Evolutionary conservation across 2,797 vertebrate species (phyloP).

Genomic region (Xenentodon cancila): DNA sequence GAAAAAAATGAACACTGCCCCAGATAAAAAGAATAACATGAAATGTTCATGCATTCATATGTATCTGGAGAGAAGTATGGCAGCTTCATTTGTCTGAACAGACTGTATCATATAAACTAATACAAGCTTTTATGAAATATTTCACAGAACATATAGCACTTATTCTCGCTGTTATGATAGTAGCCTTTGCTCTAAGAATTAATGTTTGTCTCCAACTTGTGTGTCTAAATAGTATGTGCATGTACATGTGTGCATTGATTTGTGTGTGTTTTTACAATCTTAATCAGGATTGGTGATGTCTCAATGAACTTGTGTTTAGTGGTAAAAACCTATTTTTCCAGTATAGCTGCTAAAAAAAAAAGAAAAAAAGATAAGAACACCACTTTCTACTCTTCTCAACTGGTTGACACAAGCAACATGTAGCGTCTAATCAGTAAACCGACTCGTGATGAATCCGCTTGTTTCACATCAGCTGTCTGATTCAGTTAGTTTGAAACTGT

Average conservation of each 20-base stretch:
- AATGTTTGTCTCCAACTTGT: constrained; percentile 26
- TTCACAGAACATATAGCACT: constrained; percentile 72
- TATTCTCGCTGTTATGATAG: constrained; percentile 64
- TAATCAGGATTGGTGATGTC: constrained; percentile 57
- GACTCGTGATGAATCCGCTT: constrained; percentile 52
- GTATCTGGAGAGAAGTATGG: constrained; percentile 57
- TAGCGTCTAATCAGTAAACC: constrained; percentile 63
- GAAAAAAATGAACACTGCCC: constrained; percentile 40
- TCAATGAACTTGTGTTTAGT: constrained; percentile 50
- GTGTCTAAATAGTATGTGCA: constrained; percentile 48
- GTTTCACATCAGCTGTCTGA: constrained; percentile 53
- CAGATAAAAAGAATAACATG: constrained; percentile 50
- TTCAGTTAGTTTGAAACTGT: constrained; percentile 54
- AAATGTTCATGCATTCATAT: constrained; percentile 69
- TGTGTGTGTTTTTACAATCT: constrained; percentile 69
- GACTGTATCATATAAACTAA: constrained; percentile 61
- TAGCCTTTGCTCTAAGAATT: constrained; percentile 51
- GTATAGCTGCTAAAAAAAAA: constrained; percentile 61
- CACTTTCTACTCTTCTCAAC: constrained; percentile 59
- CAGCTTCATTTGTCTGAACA: constrained; percentile 44
- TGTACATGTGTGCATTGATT: constrained; percentile 41
- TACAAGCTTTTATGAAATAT: constrained; percentile 65
- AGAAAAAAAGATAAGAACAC: constrained; percentile 63
- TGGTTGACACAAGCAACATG: constrained; percentile 63
- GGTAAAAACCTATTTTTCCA: constrained; percentile 58